Percentiles rank a stretch among this genome's conserved stretches.
Evolutionary conservation across 2,888 invertebrate species (phyloP).

Genomic region (Ormyrus rosae): DNA sequence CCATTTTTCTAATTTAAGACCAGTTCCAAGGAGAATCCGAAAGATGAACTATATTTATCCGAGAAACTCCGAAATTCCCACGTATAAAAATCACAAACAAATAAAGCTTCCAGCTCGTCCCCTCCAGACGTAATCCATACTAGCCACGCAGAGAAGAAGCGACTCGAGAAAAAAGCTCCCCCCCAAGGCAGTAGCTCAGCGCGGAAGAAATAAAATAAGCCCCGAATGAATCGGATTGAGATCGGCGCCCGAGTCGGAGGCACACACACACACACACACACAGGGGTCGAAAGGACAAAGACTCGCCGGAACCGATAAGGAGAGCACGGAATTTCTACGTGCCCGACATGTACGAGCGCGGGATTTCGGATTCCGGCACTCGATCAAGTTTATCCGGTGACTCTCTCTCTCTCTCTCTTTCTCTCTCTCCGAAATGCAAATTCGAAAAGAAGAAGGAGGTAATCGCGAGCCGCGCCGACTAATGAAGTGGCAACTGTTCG

Average conservation of each 20-base stretch:
- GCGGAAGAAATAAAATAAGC: conserved; percentile 54
- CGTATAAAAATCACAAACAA: conserved; percentile 13
- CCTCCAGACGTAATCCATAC: neutral
- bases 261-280: neutral
- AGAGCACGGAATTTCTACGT: conserved; percentile 69
- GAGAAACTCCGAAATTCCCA: neutral
- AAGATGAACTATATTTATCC: too few species aligned
- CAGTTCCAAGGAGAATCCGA: too few species aligned
- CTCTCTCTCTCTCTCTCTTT: conserved; percentile 47
- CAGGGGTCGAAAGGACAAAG: conserved; percentile 30
- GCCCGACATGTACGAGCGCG: conserved; percentile 65
- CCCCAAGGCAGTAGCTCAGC: neutral
- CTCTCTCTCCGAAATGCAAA: conserved; percentile 20
- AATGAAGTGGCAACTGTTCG: conserved; percentile 43
- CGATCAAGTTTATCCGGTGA: conserved; percentile 61
- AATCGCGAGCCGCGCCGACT: neutral
- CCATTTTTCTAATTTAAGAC: too few species aligned
- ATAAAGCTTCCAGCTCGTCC: conserved; percentile 1
- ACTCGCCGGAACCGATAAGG: neutral
- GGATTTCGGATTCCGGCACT: conserved; percentile 62
- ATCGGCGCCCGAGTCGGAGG: conserved; percentile 47
- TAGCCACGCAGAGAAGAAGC: too few species aligned
- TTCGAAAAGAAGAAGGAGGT: conserved; percentile 2
- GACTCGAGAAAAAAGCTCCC: conserved; percentile 13
- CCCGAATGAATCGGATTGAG: conserved; percentile 59